A percentile compares a stretch with the other conserved stretches of the same genome.
Conservation (phyloP, 2,888 invertebrate genomes). For the Macrosoma leucophasiata region DNA sequence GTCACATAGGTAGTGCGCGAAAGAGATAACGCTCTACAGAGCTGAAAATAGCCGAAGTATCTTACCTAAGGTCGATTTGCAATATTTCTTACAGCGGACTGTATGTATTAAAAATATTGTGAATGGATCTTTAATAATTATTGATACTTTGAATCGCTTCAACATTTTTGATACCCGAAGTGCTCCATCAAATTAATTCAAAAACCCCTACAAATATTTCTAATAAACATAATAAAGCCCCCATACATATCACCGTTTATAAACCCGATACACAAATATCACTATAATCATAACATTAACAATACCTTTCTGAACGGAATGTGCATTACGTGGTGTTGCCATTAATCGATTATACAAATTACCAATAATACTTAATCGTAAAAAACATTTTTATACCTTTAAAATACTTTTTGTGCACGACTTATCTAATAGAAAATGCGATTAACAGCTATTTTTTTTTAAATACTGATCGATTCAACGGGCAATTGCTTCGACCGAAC, state of each 20-base stretch:
- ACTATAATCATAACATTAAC: constrained; percentile 41
- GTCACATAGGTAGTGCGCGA: too few species aligned
- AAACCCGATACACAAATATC: constrained; percentile 39
- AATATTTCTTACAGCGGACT: too few species aligned
- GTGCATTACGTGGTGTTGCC: constrained; percentile 60
- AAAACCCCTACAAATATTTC: too few species aligned
- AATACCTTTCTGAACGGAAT: constrained; percentile 64
- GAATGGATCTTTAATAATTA: too few species aligned
- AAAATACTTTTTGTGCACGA: constrained; percentile 66
- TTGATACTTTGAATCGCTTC: too few species aligned
- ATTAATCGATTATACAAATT: constrained; percentile 35
- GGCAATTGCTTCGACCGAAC: too few species aligned
- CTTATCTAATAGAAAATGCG: constrained; percentile 41
- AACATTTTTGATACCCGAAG: too few species aligned
- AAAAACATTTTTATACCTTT: constrained; percentile 37
- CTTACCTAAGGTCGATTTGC: too few species aligned
- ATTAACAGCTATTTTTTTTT: constrained; percentile 41
- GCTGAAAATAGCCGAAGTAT: too few species aligned
- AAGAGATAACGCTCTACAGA: too few species aligned
- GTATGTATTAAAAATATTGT: too few species aligned
- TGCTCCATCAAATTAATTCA: too few species aligned
- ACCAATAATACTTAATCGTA: constrained; percentile 51
- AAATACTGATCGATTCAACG: constrained; percentile 50
- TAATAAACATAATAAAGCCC: constrained; percentile 5
- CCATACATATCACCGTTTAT: constrained; percentile 10